phyloP scores from a whole-genome alignment of 2,888 invertebrate genomes.

The Leptarthrus brevirostris region DNA sequence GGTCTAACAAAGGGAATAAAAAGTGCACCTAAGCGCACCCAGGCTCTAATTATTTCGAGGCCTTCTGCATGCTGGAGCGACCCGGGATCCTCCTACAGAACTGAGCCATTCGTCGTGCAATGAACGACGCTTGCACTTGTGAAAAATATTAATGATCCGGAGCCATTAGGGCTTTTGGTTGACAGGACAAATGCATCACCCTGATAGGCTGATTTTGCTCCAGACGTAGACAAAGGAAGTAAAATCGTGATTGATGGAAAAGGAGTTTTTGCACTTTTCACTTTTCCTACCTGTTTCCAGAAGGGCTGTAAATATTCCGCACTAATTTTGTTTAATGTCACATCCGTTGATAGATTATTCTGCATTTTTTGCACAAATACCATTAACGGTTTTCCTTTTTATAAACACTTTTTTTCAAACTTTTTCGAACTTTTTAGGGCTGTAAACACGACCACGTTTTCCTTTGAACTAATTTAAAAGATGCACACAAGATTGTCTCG shows the following conservation, averaged over 20 bases:
- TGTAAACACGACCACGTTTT: conserved; percentile 19
- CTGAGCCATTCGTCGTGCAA: not conserved
- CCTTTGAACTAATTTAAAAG: conserved; percentile 17
- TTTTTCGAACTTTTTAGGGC: not conserved
- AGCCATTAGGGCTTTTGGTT: conserved; percentile 27
- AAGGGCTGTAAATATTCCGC: no score
- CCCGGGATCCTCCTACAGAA: not conserved
- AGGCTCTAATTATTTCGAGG: conserved; percentile 16
- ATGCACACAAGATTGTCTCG: no score
- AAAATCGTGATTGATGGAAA: conserved; percentile 1
- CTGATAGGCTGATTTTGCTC: conserved; percentile 9
- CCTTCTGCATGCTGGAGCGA: conserved; percentile 3
- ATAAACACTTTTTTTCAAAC: no score
- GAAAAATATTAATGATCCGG: conserved; percentile 40
- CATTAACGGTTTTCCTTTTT: no score
- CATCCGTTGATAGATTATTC: no score
- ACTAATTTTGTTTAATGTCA: no score
- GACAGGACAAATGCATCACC: conserved; percentile 36
- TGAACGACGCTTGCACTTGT: not conserved
- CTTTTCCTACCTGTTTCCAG: conserved; percentile 1
- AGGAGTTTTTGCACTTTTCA: conserved; percentile 9
- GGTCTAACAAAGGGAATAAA: conserved; percentile 19
- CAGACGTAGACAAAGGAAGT: conserved; percentile 7
- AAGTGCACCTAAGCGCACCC: not conserved
- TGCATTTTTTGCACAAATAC: no score